Base-by-base conservation (phyloP, 2,888 invertebrate genomes). In the Eurytoma californica region DNA sequence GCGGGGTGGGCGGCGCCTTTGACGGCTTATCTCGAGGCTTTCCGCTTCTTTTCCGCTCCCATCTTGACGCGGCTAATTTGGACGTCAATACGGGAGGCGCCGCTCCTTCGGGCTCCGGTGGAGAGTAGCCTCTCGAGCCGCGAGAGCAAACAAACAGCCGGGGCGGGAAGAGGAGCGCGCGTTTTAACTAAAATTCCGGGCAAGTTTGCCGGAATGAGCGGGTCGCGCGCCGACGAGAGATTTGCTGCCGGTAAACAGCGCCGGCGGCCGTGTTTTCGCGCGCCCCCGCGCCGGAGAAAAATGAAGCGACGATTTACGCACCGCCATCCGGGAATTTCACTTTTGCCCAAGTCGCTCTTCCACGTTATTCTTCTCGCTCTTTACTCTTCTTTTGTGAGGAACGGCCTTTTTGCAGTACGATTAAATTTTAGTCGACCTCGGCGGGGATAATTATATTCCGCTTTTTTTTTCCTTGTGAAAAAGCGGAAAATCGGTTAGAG, bases 111-210 rank as follows among this genome's bases (percentile, higher is more conserved):
- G 39, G 47, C 60, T 60, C 47, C 13, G 60, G 24, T 24, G 20
- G 14, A 16, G 16, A 1, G 14, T 16, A 0, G 30, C 39, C 39
- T 39, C 39, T 49, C 18, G 39, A 53, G 53, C n/a, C 53, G 13
- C 14, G 47, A 7, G 30, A n/a, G 16, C 55, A 75, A 61, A 70
- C 49, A 70, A 76, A 69, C 63, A 67, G 53, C 60, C 18, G 28
- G 18, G 55, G 2, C 55, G 3, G 3, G 12, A 4, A 5, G 57
- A 7, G 12, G 57, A n/a, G 57, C 9, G 18, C n/a, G 83, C 82
- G 82, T 86, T 88, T 86, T 85, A 86, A 87, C 88, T 86, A 86
- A 88, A 84, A 88, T 88, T 88, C 89, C 87, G 73, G 80, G 86
- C 85, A 84, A 85, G 86, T 84, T 76, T 83, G 81, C 77, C 82